Evolutionary conservation across 2,888 invertebrate species (phyloP), one percentile per base, ranked within the genome.

Genomic region (Andricus quercusramuli): DNA sequence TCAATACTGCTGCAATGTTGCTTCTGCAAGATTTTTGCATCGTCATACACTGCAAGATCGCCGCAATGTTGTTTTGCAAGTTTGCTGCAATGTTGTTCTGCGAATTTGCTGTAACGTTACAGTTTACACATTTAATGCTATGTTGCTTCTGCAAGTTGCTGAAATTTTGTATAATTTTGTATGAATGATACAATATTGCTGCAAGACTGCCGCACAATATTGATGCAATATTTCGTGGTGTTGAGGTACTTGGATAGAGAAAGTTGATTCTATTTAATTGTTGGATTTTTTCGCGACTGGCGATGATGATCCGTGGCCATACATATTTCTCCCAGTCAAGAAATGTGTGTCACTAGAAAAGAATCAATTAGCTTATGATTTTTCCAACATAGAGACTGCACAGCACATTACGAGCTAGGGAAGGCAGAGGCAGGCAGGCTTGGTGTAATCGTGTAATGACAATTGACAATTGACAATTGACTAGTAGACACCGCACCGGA

Each of bases 291-390:
- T 51, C 13, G 1, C 6, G 25, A 51, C 51, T n/a, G 3, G 20
- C 13, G 47, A 70, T 29, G 17, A 56, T 51, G 47, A 29, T 17
- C 20, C 29, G 32, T 78, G 76, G 41, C 78, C 74, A 47, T 37
- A 47, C 11, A 15, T 11, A 44, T 44, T 44, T 56, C 67, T 70
- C 68, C 47, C 37, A 65, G 66, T n/a, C 56, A 41, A 47, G n/a
- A 78, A 74, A 78, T 81, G 76, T 76, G 80, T 79, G 65, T 65
- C 74, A 70, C 83, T 84, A 80, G 83, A 84, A 85, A 86, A 84
- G 70, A 79, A 80, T 83, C 83, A 87, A 87, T 89, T 86, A 86
- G 86, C 85, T 87, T 82, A 82, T 85, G 82, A 87, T 83, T 87
- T 86, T 87, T 86, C 79, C 78, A 81, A 77, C 82, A 65, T 76